These are phyloP conservation scores for Halictus quadricinctus DNA, from an alignment of 2,888 invertebrate genomes.

Conservation along the genomic window DNA sequence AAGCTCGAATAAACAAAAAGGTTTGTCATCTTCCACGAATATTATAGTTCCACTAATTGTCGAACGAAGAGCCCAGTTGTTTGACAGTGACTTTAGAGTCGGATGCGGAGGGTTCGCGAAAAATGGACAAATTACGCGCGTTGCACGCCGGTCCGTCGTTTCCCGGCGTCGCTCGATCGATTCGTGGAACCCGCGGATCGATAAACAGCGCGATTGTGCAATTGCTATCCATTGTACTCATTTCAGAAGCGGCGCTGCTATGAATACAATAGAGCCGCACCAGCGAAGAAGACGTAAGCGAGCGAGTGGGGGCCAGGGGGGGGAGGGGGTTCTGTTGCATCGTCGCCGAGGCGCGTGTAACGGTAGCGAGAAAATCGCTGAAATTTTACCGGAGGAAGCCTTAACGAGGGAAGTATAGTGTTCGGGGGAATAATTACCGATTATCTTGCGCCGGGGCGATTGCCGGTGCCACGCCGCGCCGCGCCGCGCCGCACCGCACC, in stretches of 20 bases:
- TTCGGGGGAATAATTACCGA: conserved; percentile 32
- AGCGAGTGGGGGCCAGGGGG: not conserved
- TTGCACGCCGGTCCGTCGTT: conserved; percentile 9
- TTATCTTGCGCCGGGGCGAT: conserved; percentile 36
- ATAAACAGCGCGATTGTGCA: conserved; percentile 56
- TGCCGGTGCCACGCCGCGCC: not conserved
- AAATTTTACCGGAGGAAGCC: conserved; percentile 12
- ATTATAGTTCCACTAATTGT: not conserved
- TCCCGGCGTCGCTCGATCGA: conserved; percentile 38
- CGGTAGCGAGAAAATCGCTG: conserved; percentile 22
- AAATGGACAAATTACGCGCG: conserved; percentile 22
- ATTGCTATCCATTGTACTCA: conserved; percentile 54
- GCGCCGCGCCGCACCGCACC: not conserved
- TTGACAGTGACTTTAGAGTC: not conserved
- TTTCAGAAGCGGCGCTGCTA: conserved; percentile 52
- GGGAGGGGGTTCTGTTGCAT: not conserved
- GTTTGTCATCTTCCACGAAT: too few species aligned
- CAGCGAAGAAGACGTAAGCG: conserved; percentile 47
- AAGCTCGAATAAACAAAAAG: too few species aligned
- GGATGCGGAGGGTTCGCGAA: not conserved
- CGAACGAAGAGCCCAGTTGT: not conserved
- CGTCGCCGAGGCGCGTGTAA: conserved; percentile 1
- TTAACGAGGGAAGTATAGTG: conserved; percentile 22
- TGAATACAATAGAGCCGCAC: conserved; percentile 53
- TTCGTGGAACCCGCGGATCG: conserved; percentile 44